Conservation (phyloP, 2,113 vertebrate species). For the Diadophis punctatus region DNA sequence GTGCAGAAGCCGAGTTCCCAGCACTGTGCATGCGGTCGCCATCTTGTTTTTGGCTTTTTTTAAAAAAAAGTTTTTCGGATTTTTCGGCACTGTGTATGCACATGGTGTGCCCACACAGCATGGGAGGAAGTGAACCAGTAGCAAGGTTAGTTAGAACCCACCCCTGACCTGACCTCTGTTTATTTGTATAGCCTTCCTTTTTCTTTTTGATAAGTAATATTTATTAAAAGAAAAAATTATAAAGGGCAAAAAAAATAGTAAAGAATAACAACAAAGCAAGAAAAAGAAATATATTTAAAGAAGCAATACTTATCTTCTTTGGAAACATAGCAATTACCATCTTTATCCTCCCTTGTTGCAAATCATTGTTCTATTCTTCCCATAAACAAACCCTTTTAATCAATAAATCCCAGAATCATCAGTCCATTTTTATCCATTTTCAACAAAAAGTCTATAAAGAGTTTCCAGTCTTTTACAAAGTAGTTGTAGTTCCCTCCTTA, state of each 20-base stretch:
- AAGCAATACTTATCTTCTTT: not conserved
- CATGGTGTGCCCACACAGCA: too few relatives aligned
- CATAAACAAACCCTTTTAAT: not conserved
- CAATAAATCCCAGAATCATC: not conserved
- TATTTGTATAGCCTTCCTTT: not conserved
- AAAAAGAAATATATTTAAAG: not conserved
- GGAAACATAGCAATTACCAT: not conserved
- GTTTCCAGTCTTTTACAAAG: not conserved
- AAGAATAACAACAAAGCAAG: not conserved
- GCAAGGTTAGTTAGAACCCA: too few relatives aligned
- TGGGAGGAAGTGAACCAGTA: too few relatives aligned
- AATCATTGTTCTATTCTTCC: not conserved
- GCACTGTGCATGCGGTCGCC: too few relatives aligned
- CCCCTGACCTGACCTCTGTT: not conserved
- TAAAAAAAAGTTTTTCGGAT: too few relatives aligned
- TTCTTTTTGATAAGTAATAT: not conserved
- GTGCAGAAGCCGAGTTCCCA: too few relatives aligned
- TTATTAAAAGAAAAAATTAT: not conserved
- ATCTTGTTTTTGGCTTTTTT: too few relatives aligned
- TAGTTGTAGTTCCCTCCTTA: not conserved
- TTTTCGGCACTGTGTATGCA: too few relatives aligned
- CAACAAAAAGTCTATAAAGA: not conserved
- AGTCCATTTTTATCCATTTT: not conserved
- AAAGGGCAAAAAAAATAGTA: not conserved
- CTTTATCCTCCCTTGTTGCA: not conserved